Percentiles rank a stretch among this genome's conserved stretches.
phyloP scores from a whole-genome alignment of 2,888 invertebrate species.

The Cantharis rustica region DNA sequence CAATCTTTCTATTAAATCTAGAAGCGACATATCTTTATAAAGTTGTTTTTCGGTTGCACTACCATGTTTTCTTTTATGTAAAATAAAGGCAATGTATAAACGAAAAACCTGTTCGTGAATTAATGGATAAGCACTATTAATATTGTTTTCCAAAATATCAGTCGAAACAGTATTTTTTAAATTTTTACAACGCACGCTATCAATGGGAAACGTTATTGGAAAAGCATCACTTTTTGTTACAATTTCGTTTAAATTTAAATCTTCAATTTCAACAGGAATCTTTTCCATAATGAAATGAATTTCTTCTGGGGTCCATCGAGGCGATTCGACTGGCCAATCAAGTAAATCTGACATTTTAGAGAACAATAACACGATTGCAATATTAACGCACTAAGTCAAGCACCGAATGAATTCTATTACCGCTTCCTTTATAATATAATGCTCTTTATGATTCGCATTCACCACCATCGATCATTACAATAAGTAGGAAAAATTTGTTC shows the following conservation, averaged over 20 bases:
- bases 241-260: slow-evolving; percentile 39
- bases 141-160: slow-evolving; percentile 51
- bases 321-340: slow-evolving; percentile 14
- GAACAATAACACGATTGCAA: no score
- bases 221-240: slow-evolving; percentile 52
- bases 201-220: slow-evolving; percentile 53
- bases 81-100: slow-evolving; percentile 67
- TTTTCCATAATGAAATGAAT: slow-evolving; percentile 3
- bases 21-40: slow-evolving; percentile 56
- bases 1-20: slow-evolving; percentile 60
- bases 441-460: background rate
- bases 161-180: slow-evolving; percentile 33
- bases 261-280: background rate
- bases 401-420: no score
- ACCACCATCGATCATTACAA: background rate
- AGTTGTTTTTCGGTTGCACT: slow-evolving; percentile 42
- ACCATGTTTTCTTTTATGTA: slow-evolving; percentile 60
- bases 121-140: slow-evolving; percentile 68
- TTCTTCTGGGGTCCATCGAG: slow-evolving; percentile 10
- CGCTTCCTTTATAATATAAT: no score
- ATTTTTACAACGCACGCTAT: slow-evolving; percentile 45
- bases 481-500: background rate
- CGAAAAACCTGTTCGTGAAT: slow-evolving; percentile 69
- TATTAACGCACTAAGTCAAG: no score
- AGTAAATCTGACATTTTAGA: slow-evolving; percentile 12